These are phyloP conservation scores for Tipula unca DNA, from an alignment of 2,888 invertebrate genomes.

Conservation along the genomic window DNA sequence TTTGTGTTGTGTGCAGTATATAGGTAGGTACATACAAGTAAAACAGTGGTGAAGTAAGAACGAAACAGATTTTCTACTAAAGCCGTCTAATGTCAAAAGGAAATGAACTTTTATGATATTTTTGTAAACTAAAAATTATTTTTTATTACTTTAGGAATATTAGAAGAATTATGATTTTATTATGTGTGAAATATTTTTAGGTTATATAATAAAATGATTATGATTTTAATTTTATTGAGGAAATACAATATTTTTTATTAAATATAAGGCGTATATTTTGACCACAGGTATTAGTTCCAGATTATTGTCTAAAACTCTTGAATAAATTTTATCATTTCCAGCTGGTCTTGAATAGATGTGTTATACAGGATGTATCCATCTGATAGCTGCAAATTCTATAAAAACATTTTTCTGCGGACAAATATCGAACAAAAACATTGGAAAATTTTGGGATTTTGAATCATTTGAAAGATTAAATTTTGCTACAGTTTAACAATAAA, in stretches of 20 bases:
- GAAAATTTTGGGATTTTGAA: too few species aligned
- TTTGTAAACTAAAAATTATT: neutral
- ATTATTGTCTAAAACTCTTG: neutral
- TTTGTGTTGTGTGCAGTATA: neutral
- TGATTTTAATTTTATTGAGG: neutral
- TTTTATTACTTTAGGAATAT: neutral
- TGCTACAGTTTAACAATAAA: too few species aligned
- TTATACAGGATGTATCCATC: too few species aligned
- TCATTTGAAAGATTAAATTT: too few species aligned
- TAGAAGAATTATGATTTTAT: neutral
- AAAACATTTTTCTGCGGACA: too few species aligned
- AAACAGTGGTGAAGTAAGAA: neutral
- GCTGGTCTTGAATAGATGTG: too few species aligned
- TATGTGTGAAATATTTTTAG: neutral
- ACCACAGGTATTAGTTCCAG: neutral
- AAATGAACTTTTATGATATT: neutral
- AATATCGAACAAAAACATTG: too few species aligned
- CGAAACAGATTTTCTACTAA: neutral
- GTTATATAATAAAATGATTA: neutral
- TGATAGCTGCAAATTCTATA: too few species aligned
- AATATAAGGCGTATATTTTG: neutral
- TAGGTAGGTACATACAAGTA: neutral
- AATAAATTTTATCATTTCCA: too few species aligned
- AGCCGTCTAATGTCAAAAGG: neutral
- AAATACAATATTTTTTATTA: neutral